phyloP scores from a whole-genome alignment of 2,888 invertebrate species.

The Apamea sordens region DNA sequence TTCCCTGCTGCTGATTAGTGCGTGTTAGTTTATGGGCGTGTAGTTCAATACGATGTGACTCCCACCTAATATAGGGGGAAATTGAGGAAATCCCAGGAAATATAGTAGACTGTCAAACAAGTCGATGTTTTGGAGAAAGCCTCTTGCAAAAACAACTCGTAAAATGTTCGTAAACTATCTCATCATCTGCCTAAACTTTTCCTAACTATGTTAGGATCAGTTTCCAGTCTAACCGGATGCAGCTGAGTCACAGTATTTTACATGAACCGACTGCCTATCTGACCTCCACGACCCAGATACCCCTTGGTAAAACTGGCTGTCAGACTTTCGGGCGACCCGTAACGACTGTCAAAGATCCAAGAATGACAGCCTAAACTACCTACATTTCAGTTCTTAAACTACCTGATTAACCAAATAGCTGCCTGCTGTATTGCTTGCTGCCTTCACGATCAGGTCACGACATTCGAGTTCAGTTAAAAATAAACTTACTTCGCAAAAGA shows the following conservation, averaged over 20 bases:
- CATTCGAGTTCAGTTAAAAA: conserved; percentile 33
- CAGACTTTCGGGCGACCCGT: not conserved
- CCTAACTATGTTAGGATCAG: not conserved
- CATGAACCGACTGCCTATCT: not conserved
- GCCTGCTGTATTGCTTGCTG: not conserved
- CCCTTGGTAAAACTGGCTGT: not conserved
- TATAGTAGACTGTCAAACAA: conserved; percentile 10
- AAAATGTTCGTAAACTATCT: conserved; percentile 18
- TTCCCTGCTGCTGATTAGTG: conserved; percentile 43
- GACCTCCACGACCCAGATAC: not conserved
- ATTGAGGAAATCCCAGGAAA: conserved; percentile 31
- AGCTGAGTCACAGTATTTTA: not conserved
- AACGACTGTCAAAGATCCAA: not conserved
- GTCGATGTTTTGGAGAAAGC: not conserved
- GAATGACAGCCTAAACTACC: not conserved
- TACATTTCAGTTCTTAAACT: not conserved
- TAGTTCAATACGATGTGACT: conserved; percentile 26
- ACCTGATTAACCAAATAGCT: conserved; percentile 26
- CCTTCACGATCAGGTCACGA: conserved; percentile 30
- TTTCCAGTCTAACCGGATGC: not conserved
- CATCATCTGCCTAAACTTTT: not conserved
- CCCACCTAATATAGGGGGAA: not conserved
- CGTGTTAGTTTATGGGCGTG: conserved; percentile 20
- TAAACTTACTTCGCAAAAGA: conserved; percentile 45
- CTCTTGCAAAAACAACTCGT: conserved; percentile 16